Evolutionary conservation across 1,140 invertebrate genomes (phyloP), one percentile per base, ranked within the genome.

Genomic region (Hestina assimilis): DNA sequence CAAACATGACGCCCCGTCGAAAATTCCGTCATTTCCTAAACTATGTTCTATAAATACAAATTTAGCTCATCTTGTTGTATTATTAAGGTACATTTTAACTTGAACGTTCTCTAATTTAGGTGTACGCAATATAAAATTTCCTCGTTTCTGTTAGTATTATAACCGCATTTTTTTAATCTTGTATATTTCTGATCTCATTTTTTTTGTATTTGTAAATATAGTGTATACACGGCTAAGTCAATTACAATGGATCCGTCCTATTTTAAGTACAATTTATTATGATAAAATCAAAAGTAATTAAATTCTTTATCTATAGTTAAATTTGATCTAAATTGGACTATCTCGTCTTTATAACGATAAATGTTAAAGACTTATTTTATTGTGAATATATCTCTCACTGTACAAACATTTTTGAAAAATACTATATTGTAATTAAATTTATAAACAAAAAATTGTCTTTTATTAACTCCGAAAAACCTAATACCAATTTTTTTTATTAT

Each of bases 111-210:
- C 19, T 55, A 46, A 8, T 28, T 53, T 46, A 55, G 33, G 53
- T 54, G 33, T 43, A 19, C 35, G 43, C 33, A 55, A 55, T 40
- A 33, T 54, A 5, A n/a, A 42, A 45, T 54, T 46, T 31, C 21
- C 47, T 51, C 47, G 59, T 33, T 38, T 40, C 14, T 50, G 1
- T 14, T 74, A 76, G 65, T 76, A 75, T 72, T 76, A 48, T 60
- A 41, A 31, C 41, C 26, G 48, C 19, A 28, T 45, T 20, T 33
- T 17, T 29, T 29, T n/a, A 26, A 38, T 43, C 26, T 59, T 55
- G 51, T 59, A 54, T 59, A 59, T 81, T 66, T 79, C 70, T 86
- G 83, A 86, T 86, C 83, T 86, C 83, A 86, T 79, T 72, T 74
- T 76, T 21, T 75, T 55, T 83, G 28, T 57, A 57, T 43, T 58